Conservation (phyloP, 2,113 vertebrate species). For the Paraplagusia blochii region DNA sequence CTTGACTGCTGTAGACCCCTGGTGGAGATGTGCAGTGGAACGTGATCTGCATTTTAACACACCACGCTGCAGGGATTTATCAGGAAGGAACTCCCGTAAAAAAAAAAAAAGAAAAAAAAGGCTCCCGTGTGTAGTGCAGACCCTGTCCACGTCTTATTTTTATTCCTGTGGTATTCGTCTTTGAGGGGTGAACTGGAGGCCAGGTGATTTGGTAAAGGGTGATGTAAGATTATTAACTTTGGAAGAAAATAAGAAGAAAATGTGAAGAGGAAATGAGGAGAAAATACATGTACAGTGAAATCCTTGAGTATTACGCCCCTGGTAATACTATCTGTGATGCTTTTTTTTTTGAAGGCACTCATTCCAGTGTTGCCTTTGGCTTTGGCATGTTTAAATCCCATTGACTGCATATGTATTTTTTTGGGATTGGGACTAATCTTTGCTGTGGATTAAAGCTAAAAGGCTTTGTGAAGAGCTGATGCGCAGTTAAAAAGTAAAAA, state of each 20-base stretch:
- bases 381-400: background rate
- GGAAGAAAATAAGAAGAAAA: no score
- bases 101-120: no score
- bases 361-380: background rate
- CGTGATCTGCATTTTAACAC: slow-evolving; percentile 45
- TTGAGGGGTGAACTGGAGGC: background rate
- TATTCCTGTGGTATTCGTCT: no score
- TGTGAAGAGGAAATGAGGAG: background rate
- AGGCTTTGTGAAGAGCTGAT: background rate
- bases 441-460: background rate
- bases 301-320: no score
- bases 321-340: no score
- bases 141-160: no score
- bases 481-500: no score
- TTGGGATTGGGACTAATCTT: background rate
- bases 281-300: no score
- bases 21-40: slow-evolving; percentile 53
- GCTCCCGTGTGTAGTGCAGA: no score
- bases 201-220: background rate
- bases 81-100: background rate
- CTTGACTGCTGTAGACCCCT: slow-evolving; percentile 33
- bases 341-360: no score
- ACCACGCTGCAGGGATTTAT: slow-evolving; percentile 8
- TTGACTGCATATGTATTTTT: background rate
- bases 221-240: no score